Conservation (phyloP, 2,888 invertebrate genomes). For the Drosophila dives region DNA sequence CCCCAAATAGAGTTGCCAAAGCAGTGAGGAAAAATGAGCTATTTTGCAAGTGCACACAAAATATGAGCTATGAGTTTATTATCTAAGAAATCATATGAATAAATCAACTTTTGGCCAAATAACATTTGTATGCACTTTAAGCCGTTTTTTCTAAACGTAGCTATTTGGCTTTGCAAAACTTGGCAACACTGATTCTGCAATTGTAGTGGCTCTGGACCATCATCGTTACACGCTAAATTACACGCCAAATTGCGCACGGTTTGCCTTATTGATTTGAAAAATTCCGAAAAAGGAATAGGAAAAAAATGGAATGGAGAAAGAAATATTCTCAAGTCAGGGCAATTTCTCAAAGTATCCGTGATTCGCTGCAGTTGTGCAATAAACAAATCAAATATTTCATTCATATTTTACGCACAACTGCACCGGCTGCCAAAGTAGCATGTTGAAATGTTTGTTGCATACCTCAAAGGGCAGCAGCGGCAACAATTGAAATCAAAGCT, state of each 20-base stretch:
- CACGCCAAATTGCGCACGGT: conserved; percentile 75
- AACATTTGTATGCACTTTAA: no score
- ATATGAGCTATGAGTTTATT: neutral
- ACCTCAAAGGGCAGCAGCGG: conserved; percentile 17
- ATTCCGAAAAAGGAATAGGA: conserved; percentile 17
- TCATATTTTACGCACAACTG: conserved; percentile 76
- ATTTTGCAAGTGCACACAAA: neutral
- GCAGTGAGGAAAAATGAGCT: neutral
- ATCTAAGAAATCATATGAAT: neutral
- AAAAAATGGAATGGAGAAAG: neutral
- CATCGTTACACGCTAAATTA: conserved; percentile 79
- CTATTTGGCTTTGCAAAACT: neutral
- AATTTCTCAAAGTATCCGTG: conserved; percentile 35
- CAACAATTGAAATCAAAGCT: neutral
- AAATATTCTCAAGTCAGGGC: conserved; percentile 18
- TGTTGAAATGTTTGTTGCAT: conserved; percentile 52
- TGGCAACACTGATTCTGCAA: conserved; percentile 24
- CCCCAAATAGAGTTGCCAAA: conserved; percentile 16
- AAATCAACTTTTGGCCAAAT: neutral
- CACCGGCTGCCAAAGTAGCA: conserved; percentile 49
- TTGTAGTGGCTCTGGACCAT: conserved; percentile 51
- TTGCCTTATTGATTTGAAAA: conserved; percentile 72
- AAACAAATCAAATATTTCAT: conserved; percentile 79
- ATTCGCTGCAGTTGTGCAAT: conserved; percentile 61
- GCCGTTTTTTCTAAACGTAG: neutral